A percentile compares a stretch with the other conserved stretches of the same genome.
Evolutionary conservation across 2,797 vertebrate species (phyloP).

Genomic region (Morelia viridis): DNA sequence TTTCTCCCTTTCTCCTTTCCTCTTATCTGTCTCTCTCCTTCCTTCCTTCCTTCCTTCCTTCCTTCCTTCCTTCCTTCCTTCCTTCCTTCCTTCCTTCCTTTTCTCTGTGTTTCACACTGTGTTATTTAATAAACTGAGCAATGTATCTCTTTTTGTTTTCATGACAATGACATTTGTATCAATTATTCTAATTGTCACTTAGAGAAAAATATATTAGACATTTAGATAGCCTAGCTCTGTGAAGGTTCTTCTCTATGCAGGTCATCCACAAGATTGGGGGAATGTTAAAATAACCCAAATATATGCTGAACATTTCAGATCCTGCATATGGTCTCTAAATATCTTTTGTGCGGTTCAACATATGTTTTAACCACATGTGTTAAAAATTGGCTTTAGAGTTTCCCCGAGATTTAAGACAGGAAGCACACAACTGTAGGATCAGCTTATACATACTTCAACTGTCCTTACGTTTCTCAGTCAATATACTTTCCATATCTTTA

Average conservation of each 20-base stretch:
- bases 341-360: too few species aligned
- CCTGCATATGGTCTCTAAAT: too few species aligned
- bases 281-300: neutral
- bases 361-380: too few species aligned
- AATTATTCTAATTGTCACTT: neutral
- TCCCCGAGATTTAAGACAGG: too few species aligned
- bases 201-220: neutral
- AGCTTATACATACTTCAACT: too few species aligned
- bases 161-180: slow-evolving; percentile 18
- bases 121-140: slow-evolving; percentile 35
- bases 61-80: slow-evolving; percentile 32
- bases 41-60: slow-evolving; percentile 24
- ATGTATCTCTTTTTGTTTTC: slow-evolving; percentile 50
- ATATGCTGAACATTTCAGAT: too few species aligned
- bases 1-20: neutral
- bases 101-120: neutral
- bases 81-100: slow-evolving; percentile 38
- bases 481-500: too few species aligned
- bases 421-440: too few species aligned
- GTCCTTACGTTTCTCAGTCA: too few species aligned
- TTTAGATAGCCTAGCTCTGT: neutral
- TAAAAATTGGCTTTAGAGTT: too few species aligned
- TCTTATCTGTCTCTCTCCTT: too few species aligned
- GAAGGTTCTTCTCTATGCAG: neutral
- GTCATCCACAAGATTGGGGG: too few species aligned